Conservation (phyloP, 2,797 vertebrate genomes). For the Lagorchestes hirsutus region DNA sequence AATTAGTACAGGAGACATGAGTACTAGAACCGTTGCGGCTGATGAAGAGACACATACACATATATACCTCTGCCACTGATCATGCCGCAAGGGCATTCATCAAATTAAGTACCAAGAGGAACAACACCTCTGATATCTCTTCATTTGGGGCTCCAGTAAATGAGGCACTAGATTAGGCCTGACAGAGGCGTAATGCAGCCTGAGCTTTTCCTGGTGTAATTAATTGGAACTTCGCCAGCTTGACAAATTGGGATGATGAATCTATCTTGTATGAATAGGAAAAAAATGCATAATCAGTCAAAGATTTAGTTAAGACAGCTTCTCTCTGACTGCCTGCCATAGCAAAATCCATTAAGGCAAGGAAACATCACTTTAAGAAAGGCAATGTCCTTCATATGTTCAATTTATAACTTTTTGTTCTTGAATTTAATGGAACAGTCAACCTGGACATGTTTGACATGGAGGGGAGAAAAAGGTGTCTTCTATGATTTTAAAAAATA, state of each 20-base stretch:
- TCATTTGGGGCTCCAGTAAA: conserved; percentile 98
- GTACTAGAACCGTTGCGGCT: conserved; percentile 85
- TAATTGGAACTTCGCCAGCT: conserved; percentile 99
- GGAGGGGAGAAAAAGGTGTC: conserved; percentile 76
- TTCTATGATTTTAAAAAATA: conserved; percentile 78
- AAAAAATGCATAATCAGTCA: conserved; percentile 99
- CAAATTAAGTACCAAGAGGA: conserved; percentile 97
- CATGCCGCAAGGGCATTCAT: conserved; percentile 94
- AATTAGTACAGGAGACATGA: conserved; percentile 90
- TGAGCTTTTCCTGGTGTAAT: conserved; percentile 94
- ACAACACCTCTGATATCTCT: conserved; percentile 97
- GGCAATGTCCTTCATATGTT: conserved; percentile 83
- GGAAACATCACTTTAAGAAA: conserved; percentile 89
- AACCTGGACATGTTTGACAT: conserved; percentile 89
- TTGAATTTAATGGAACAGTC: conserved; percentile 94
- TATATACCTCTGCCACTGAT: conserved; percentile 90
- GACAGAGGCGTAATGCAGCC: conserved; percentile 94
- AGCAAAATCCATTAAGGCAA: conserved; percentile 94
- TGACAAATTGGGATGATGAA: conserved; percentile 99
- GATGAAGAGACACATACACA: conserved; percentile 91
- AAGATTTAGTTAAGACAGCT: conserved; percentile 96
- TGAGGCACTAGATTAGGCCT: conserved; percentile 95
- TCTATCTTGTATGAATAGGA: conserved; percentile 99
- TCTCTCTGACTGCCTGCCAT: conserved; percentile 88
- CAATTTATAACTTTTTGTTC: conserved; percentile 94